Evolutionary conservation across 2,113 vertebrate genomes (phyloP).

Genomic region (Atlantisia rogersi): DNA sequence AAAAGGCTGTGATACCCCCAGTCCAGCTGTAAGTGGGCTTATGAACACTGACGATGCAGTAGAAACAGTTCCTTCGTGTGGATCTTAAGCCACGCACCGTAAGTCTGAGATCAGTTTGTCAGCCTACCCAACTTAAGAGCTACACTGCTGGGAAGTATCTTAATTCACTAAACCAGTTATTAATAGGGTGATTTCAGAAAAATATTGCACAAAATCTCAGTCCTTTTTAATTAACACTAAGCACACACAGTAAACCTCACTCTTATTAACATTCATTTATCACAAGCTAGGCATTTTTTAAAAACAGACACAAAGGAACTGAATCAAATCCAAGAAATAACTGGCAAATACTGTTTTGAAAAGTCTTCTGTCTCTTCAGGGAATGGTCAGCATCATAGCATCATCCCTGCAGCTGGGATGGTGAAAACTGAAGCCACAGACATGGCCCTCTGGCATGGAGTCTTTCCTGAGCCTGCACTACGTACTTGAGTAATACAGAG

Average conservation of each 20-base stretch:
- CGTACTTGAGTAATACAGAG: not conserved
- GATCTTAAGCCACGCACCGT: not conserved
- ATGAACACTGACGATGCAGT: not conserved
- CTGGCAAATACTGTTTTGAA: not conserved
- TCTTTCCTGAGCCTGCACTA: not conserved
- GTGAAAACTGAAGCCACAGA: not conserved
- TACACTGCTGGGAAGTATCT: not conserved
- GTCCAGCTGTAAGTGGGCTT: not conserved
- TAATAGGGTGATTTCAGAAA: not conserved
- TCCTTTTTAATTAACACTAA: not conserved
- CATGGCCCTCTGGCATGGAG: accelerated
- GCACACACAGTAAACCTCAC: not conserved
- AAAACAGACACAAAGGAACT: not conserved
- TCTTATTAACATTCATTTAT: not conserved
- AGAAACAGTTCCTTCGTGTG: not conserved
- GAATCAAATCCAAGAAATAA: not conserved
- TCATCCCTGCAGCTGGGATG: not conserved
- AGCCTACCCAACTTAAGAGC: not conserved
- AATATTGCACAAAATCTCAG: not conserved
- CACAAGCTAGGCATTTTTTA: not conserved
- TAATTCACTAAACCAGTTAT: not conserved
- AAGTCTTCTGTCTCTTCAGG: not conserved
- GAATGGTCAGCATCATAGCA: not conserved
- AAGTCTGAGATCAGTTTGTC: not conserved
- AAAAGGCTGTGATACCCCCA: not conserved